Base-by-base conservation (phyloP, 2,888 invertebrate genomes). In the Orchesella flavescens region DNA sequence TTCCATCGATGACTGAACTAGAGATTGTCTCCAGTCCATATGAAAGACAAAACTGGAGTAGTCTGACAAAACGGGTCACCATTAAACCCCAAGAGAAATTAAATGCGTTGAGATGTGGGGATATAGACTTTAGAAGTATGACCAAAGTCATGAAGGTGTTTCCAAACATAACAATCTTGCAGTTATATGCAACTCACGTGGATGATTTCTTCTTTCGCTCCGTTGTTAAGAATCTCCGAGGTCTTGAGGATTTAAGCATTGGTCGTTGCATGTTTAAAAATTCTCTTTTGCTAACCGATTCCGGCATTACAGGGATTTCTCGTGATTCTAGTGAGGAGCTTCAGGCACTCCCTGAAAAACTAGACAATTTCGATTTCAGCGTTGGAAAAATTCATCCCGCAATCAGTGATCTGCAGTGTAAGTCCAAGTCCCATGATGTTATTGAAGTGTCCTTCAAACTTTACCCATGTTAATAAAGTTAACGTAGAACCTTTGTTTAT, bases 361-460 rank as follows among this genome's bases (percentile, higher is more conserved):
- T 53, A 12, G 66, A 55, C 21, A 69, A 55, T 63, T n/a, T 57
- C 19, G 19, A 46, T 24, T 10, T 65, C 0, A 46, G 34, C 15
- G 13, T 19, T 12, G 15, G 65, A 19, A 63, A 77, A 59, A 57
- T 15, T 7, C 44, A 76, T 9, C 83, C 83, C 0, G 66, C 63
- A 23, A 73, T 85, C 23, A 71, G 80, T 34, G 76, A 85, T 15
- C 57, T 85, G 17, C 15, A 65, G 46, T 21, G 84, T 84, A 75
- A 49, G 66, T 44, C 1, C n/a, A n/a, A n/a, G n/a, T n/a, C n/a
- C n/a, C n/a, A n/a, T n/a, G n/a, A n/a, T n/a, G n/a, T n/a, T n/a
- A n/a, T n/a, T n/a, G n/a, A n/a, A n/a, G n/a, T n/a, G n/a, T n/a
- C n/a, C n/a, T n/a, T n/a, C n/a, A n/a, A n/a, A n/a, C n/a, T n/a